Base-by-base conservation (phyloP, 2,113 vertebrate species). In the Thamnophis sirtalis region DNA sequence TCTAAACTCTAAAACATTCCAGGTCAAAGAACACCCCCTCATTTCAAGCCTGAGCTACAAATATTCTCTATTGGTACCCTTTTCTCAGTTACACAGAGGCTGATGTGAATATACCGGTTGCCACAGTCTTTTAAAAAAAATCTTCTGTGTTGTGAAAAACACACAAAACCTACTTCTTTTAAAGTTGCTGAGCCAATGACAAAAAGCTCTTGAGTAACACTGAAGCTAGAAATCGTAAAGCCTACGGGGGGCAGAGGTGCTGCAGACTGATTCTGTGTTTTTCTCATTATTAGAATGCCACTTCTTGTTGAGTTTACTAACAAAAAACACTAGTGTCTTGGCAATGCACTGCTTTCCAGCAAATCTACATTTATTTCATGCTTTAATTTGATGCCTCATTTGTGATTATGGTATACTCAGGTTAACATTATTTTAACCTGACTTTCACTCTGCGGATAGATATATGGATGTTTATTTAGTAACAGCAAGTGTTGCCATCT, bases 381-480 rank as follows among this genome's bases (percentile, higher is more conserved):
- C 60, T 89, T 89, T 58, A 28, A 84, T 84, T 24, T 33, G 9
- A 88, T 85, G 54, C 53, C n/a, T 28, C 54, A 55, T 88, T 54
- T 68, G 10, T 33, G 28, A 85, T 80, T 51, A 56, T 80, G 21
- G 51, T 21, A 80, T 49, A 28, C 9, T 28, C 26, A 28, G 5
- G 15, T 56, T 26, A 56, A 48, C 9, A 48, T 49, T 84, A 84
- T 88, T 28, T 28, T 56, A 88, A 88, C 49, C 50, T 21, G 58
- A 68, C 49, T 91, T 86, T 63, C 22, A 48, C 53, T 89, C 89
- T 84, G 73, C 68, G 24, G 80, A 89, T 49, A 92, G n/a, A 88
- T 80, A 73, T 56, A 87, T 80, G 54, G 24, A 48, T 94, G 86
- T 95, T 96, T 96, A 94, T 95, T 95, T 95, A 94, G 94, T 6